Conservation (phyloP, 2,797 vertebrate species). For the Alfaro cultratus region DNA sequence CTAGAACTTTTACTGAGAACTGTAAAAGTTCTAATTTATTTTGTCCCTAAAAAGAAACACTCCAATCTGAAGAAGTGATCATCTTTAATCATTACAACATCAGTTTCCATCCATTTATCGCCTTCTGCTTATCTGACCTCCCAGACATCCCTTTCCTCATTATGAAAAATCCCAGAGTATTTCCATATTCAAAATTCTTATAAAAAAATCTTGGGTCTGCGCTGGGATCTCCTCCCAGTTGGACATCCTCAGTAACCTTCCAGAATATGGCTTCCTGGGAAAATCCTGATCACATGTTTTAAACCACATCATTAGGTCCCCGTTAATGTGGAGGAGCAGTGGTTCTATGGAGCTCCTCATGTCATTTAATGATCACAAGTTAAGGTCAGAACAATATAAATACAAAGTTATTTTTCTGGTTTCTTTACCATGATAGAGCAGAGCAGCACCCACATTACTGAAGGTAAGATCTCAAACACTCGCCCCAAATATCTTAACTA, state of each 20-base stretch:
- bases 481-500: background rate
- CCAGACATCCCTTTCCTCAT: background rate
- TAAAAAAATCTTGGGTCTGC: background rate
- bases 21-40: conserved; percentile 31
- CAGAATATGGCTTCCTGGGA: background rate
- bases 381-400: background rate
- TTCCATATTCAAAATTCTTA: background rate
- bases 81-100: conserved; percentile 13
- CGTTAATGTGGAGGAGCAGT: background rate
- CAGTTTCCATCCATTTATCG: background rate
- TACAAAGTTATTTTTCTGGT: background rate
- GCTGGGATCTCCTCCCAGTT: background rate
- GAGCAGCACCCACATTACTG: background rate
- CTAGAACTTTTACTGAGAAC: conserved; percentile 19
- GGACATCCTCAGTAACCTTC: background rate
- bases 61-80: conserved; percentile 40
- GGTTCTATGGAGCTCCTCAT: background rate
- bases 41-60: conserved; percentile 21
- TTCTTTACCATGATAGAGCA: background rate
- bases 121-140: background rate
- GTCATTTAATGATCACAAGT: background rate
- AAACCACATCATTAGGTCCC: background rate
- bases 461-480: background rate
- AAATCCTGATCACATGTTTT: background rate
- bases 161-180: background rate